Conservation (phyloP, 2,797 vertebrate species). For the Antrozous pallidus region DNA sequence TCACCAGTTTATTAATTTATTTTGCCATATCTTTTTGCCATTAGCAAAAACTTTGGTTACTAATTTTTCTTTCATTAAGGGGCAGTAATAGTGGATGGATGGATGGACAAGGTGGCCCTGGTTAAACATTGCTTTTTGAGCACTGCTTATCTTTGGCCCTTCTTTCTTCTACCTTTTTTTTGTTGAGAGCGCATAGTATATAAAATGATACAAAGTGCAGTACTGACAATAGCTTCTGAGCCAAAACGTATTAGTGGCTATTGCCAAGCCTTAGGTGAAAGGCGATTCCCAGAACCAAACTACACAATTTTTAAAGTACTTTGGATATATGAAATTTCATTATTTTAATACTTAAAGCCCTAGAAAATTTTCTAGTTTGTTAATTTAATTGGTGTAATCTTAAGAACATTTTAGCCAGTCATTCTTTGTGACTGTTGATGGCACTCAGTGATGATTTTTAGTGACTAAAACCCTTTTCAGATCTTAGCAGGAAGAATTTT, state of each 20-base stretch:
- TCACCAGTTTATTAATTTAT: neutral
- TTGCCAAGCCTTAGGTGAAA: neutral
- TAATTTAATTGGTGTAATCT: neutral
- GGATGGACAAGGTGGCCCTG: neutral
- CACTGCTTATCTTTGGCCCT: neutral
- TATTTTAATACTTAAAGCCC: neutral
- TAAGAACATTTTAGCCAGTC: neutral
- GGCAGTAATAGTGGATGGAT: neutral
- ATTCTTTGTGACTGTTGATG: constrained; percentile 10
- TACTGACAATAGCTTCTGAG: neutral
- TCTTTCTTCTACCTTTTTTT: neutral
- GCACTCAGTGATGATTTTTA: neutral
- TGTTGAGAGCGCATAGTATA: neutral
- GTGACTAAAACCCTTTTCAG: neutral
- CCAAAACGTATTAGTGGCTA: neutral
- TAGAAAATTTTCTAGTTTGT: neutral
- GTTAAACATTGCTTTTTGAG: neutral
- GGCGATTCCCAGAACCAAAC: neutral
- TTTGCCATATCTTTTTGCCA: neutral
- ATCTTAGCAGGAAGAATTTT: neutral
- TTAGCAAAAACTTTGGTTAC: neutral
- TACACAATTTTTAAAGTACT: neutral
- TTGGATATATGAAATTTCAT: neutral
- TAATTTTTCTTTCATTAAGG: neutral
- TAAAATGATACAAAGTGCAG: neutral